A percentile compares a stretch with the other conserved stretches of the same genome.
These are phyloP conservation scores for Loxodonta africana DNA, from an alignment of 2,113 vertebrate genomes.

Conservation along the genomic window DNA sequence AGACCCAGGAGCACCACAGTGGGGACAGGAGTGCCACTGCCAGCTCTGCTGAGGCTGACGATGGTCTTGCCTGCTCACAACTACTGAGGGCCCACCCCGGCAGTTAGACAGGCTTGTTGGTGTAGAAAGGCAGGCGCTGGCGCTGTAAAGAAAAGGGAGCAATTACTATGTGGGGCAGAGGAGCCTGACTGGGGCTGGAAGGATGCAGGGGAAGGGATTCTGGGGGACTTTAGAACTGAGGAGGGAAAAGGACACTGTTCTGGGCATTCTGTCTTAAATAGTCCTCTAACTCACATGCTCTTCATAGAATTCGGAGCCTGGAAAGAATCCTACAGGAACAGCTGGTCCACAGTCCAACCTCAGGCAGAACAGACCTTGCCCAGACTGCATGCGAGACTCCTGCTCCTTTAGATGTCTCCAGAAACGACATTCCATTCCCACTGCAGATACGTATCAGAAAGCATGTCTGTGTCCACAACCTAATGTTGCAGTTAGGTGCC, in stretches of 20 bases:
- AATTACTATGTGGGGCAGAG: not conserved
- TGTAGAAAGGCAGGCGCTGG: not conserved
- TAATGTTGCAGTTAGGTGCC: not conserved
- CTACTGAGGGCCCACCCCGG: not conserved
- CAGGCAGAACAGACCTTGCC: not conserved
- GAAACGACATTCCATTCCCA: not conserved
- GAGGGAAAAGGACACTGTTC: not conserved
- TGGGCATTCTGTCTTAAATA: not conserved
- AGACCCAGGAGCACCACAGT: not conserved
- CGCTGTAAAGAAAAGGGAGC: not conserved
- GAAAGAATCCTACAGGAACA: slow-evolving; percentile 29
- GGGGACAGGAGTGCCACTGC: not conserved
- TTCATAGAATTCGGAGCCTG: slow-evolving; percentile 31
- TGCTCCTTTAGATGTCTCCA: slow-evolving; percentile 35
- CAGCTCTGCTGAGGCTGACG: fast-evolving
- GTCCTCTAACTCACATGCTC: not conserved
- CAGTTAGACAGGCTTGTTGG: not conserved
- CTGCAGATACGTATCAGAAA: slow-evolving; percentile 12
- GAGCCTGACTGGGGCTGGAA: not conserved
- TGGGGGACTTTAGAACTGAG: not conserved
- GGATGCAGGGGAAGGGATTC: not conserved
- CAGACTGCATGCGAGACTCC: not conserved
- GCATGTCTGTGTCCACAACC: not conserved
- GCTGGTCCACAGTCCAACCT: not conserved
- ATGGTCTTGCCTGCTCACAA: not conserved